Conservation (phyloP, 2,113 vertebrate species). For the Delphinapterus leucas region DNA sequence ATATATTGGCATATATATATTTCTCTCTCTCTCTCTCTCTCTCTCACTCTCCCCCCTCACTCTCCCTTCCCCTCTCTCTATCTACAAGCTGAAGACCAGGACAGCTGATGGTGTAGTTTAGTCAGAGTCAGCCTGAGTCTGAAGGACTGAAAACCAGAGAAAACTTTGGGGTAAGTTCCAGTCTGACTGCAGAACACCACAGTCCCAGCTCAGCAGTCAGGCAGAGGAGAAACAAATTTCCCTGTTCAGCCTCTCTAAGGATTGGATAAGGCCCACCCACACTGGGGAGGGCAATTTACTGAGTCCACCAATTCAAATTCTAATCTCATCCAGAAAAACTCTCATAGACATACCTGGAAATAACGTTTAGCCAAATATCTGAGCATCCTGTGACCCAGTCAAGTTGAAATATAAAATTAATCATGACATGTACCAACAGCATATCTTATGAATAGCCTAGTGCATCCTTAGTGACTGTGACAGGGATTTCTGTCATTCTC, state of each 20-base stretch:
- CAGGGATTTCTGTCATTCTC: background rate
- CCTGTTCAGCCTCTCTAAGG: background rate
- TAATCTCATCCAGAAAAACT: background rate
- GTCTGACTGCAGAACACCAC: background rate
- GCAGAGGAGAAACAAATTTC: background rate
- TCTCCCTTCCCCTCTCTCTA: no score
- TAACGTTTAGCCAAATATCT: background rate
- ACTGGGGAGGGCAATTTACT: background rate
- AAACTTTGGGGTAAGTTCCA: background rate
- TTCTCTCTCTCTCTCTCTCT: background rate
- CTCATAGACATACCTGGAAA: background rate
- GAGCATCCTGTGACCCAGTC: background rate
- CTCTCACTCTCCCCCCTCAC: no score
- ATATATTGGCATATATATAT: background rate
- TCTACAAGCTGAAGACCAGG: background rate
- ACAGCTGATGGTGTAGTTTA: background rate
- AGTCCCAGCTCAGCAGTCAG: background rate
- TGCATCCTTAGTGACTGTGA: background rate
- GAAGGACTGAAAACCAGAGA: background rate
- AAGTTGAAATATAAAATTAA: background rate
- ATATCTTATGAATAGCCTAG: background rate
- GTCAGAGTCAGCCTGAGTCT: background rate
- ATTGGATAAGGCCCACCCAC: background rate
- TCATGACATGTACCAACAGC: background rate
- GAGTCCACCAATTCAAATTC: background rate